Evolutionary conservation across 2,113 vertebrate genomes (phyloP).

Genomic region (Syrrhaptes paradoxus): DNA sequence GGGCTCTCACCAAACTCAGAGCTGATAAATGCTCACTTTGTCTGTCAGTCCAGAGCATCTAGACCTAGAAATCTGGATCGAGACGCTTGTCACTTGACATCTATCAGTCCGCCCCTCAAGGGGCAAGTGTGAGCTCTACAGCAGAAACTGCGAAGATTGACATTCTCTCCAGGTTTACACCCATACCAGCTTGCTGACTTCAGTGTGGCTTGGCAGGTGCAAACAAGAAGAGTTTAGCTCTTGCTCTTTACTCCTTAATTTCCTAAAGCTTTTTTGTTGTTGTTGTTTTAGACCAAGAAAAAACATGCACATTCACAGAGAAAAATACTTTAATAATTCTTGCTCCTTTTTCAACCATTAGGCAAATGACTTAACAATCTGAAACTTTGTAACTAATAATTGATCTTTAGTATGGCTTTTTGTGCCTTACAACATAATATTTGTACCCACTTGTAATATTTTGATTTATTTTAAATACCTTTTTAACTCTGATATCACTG

Average conservation of each 20-base stretch:
- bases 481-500: conserved; percentile 47
- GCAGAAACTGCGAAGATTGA: conserved; percentile 27
- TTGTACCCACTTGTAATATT: conserved; percentile 12
- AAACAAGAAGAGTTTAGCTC: conserved; percentile 20
- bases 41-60: not conserved
- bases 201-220: conserved; percentile 38
- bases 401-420: conserved; percentile 39
- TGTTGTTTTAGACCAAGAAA: conserved; percentile 12
- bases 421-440: conserved; percentile 7
- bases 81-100: not conserved
- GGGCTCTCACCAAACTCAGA: not conserved
- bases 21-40: not conserved
- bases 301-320: not conserved
- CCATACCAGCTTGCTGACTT: not conserved
- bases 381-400: conserved; percentile 30
- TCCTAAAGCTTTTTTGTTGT: not conserved
- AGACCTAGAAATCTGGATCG: not conserved
- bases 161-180: conserved; percentile 15
- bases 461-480: conserved; percentile 56
- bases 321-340: not conserved
- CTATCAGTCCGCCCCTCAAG: not conserved
- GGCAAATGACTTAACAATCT: not conserved
- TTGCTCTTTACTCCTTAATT: not conserved
- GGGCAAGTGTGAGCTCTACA: not conserved
- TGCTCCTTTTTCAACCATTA: not conserved